Conservation (phyloP, 2,113 vertebrate genomes). For the Neofelis nebulosa region DNA sequence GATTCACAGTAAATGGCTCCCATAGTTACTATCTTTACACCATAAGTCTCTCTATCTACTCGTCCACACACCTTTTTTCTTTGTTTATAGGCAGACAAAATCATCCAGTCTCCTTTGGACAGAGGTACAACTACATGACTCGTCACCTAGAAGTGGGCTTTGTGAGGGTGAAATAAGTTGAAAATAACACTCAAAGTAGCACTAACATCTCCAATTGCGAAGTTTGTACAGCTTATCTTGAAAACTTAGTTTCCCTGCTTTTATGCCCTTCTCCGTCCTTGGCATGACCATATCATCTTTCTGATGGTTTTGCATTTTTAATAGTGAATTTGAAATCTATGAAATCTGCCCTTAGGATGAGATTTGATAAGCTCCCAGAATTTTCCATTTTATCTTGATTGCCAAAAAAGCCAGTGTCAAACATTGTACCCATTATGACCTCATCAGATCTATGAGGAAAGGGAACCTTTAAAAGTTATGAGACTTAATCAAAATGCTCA, state of each 20-base stretch:
- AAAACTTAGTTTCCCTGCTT: not conserved
- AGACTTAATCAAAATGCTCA: not conserved
- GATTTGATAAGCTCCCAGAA: not conserved
- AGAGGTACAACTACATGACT: not conserved
- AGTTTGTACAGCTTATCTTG: not conserved
- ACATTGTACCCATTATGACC: not conserved
- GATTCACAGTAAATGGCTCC: not conserved
- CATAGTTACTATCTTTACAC: not conserved
- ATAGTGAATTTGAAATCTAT: not conserved
- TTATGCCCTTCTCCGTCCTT: not conserved
- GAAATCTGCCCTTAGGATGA: not conserved
- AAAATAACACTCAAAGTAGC: not conserved
- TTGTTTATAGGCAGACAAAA: not conserved
- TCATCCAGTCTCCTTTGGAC: not conserved
- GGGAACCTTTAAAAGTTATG: not conserved
- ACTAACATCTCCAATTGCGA: not conserved
- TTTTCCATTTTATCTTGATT: constrained; percentile 14
- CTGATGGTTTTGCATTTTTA: not conserved
- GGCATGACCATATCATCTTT: not conserved
- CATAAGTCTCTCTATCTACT: not conserved
- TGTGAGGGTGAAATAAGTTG: not conserved
- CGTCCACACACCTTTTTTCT: not conserved
- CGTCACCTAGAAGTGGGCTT: not conserved
- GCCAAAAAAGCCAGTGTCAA: not conserved
- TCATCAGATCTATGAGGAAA: not conserved